Conservation (phyloP, 2,797 vertebrate species). For the Anguilla marmorata region DNA sequence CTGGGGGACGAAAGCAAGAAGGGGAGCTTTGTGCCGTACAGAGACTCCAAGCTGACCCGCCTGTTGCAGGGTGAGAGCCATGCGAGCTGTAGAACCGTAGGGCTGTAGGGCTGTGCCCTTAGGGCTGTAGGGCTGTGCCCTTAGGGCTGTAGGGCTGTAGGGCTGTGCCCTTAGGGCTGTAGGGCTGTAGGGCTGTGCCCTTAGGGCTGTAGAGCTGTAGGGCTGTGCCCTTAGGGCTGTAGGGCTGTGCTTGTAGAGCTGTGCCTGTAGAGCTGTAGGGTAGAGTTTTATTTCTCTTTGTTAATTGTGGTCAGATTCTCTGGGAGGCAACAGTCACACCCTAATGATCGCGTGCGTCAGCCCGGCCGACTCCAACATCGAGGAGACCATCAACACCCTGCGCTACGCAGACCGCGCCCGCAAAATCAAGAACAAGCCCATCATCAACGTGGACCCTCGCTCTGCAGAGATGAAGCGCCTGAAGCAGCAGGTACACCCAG, state of each 20-base stretch:
- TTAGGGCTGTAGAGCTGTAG: too few relatives aligned
- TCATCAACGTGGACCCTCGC: constrained; percentile 88
- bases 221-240: too few relatives aligned
- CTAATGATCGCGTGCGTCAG: constrained; percentile 96
- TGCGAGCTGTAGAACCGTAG: too few relatives aligned
- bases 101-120: too few relatives aligned
- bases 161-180: too few relatives aligned
- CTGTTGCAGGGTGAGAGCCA: constrained; percentile 79
- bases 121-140: too few relatives aligned
- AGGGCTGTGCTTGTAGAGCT: too few relatives aligned
- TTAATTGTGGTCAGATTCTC: constrained; percentile 74
- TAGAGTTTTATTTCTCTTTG: not conserved
- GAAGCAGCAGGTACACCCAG: constrained; percentile 81
- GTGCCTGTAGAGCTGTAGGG: too few relatives aligned
- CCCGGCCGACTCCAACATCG: constrained; percentile 94
- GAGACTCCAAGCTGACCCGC: constrained; percentile 88
- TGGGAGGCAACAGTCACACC: constrained; percentile 96
- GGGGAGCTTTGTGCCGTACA: constrained; percentile 83
- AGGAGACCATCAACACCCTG: constrained; percentile 94
- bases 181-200: too few relatives aligned
- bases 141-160: too few relatives aligned
- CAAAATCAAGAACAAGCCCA: constrained; percentile 95
- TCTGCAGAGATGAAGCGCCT: constrained; percentile 81
- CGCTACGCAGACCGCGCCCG: constrained; percentile 94
- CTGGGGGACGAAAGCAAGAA: constrained; percentile 87